Percentiles rank a stretch among this genome's conserved stretches.
phyloP scores from a whole-genome alignment of 2,888 invertebrate species.

The Andricus quercusramuli region DNA sequence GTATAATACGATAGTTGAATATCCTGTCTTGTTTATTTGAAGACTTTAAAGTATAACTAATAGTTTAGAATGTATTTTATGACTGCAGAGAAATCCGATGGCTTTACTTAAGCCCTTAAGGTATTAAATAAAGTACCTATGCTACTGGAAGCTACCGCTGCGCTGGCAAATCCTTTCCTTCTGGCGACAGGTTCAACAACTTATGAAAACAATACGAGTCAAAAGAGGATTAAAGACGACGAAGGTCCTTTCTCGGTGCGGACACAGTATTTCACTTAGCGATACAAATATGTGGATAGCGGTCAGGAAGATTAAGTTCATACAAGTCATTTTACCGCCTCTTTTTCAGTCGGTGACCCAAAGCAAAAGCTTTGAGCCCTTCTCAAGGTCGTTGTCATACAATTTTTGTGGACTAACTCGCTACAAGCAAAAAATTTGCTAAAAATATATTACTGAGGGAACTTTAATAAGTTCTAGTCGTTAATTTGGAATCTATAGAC shows the following conservation, averaged over 20 bases:
- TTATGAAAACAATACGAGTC: constrained; percentile 25
- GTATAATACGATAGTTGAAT: background rate
- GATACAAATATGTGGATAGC: constrained; percentile 45
- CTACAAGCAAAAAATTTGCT: background rate
- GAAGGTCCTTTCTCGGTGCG: constrained; percentile 14
- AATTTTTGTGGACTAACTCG: background rate
- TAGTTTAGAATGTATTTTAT: background rate
- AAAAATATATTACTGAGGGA: background rate
- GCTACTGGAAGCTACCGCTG: constrained; percentile 10
- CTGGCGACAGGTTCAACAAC: constrained; percentile 9
- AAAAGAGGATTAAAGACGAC: constrained; percentile 21
- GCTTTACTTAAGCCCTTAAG: background rate
- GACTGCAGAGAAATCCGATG: background rate
- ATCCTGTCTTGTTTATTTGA: too few species aligned
- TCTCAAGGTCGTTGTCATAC: background rate
- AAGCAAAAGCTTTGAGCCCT: background rate
- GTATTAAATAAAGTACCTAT: constrained; percentile 3
- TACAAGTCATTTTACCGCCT: constrained; percentile 27
- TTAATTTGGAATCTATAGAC: too few species aligned
- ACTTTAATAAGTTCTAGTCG: background rate
- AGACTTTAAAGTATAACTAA: too few species aligned
- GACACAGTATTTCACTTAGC: constrained; percentile 43
- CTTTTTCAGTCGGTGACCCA: constrained; percentile 43
- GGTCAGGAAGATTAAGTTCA: constrained; percentile 41
- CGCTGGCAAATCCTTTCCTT: background rate